These are phyloP conservation scores for Crax fasciolata DNA, from an alignment of 2,797 vertebrate genomes.

Conservation along the genomic window DNA sequence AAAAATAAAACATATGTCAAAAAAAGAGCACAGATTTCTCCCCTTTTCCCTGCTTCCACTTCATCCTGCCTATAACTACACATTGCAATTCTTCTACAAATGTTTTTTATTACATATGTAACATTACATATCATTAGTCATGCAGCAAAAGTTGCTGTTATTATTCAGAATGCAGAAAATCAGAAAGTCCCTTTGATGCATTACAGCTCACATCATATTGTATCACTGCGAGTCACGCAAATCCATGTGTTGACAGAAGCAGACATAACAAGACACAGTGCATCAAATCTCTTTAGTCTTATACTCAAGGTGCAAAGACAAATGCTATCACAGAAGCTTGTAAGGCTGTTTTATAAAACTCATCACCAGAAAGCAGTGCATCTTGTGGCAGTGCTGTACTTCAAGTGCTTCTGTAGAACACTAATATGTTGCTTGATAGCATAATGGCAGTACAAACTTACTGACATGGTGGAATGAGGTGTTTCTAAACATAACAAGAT, in stretches of 20 bases:
- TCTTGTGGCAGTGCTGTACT: background rate
- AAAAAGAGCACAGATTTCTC: background rate
- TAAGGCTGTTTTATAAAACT: conserved; percentile 39
- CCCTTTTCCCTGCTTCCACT: background rate
- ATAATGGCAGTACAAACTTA: conserved; percentile 35
- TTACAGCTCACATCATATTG: conserved; percentile 46
- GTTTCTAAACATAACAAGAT: conserved; percentile 48
- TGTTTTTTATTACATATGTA: conserved; percentile 10
- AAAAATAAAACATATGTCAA: background rate
- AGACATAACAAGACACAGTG: conserved; percentile 62
- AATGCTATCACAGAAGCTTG: conserved; percentile 15
- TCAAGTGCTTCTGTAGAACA: conserved; percentile 11
- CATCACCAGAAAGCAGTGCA: conserved; percentile 26
- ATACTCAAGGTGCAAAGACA: conserved; percentile 42
- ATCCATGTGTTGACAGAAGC: conserved; percentile 34
- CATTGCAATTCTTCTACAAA: background rate
- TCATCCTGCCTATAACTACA: background rate
- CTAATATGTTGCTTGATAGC: conserved; percentile 33
- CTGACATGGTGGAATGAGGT: conserved; percentile 21
- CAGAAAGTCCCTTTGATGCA: conserved; percentile 56
- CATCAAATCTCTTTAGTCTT: conserved; percentile 66
- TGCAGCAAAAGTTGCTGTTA: conserved; percentile 44
- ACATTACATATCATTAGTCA: conserved; percentile 31
- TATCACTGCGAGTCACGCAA: conserved; percentile 46
- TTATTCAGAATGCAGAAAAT: conserved; percentile 54